Evolutionary conservation across 2,113 vertebrate genomes (phyloP), one percentile per base, ranked within the genome.

Genomic region (Myxocyprinus asiaticus): DNA sequence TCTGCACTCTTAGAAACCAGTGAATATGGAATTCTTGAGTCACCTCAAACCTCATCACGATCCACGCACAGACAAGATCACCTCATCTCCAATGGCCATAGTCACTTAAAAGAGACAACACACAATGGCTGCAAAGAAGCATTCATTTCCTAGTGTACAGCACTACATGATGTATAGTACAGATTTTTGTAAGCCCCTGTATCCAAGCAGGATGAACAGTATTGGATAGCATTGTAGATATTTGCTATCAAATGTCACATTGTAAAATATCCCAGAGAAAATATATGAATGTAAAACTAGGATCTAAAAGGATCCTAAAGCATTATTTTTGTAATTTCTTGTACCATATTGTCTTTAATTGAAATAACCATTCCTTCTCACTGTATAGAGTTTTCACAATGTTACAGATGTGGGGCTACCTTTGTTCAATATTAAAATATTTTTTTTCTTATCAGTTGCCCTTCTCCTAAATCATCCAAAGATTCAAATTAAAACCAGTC

Each of bases 321-420:
- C 95, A 95, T 94, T 95, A 95, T 97, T 97, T 97, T 98, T 98
- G 94, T 98, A 97, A 95, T 92, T 81, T 94, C 92, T 95, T 95
- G 89, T 95, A 94, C 91, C 91, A 92, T 89, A 82, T 84, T 83
- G 78, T 90, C 84, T 87, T 83, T 85, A 85, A 58, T 83, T 74
- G 63, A 66, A 90, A 91, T 92, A 92, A 93, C 90, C 93, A 92
- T 95, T 93, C 91, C 90, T 94, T 93, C 91, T 92, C 91, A 88
- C 71, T 93, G 74, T 81, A 71, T 81, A 48, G 76, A 82, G 77
- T 78, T 86, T 85, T 83, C 78, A 66, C 81, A 81, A 86, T 81
- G 15, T 33, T 33, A 33, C 22, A 33, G 22, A 69, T 55, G 67
- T 65, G 63, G 78, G 64, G 42, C 81, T 80, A 75, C 15, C 58